phyloP scores from a whole-genome alignment of 37 sponge, comb jelly and placozoan genomes.

The Crambe crambe region DNA sequence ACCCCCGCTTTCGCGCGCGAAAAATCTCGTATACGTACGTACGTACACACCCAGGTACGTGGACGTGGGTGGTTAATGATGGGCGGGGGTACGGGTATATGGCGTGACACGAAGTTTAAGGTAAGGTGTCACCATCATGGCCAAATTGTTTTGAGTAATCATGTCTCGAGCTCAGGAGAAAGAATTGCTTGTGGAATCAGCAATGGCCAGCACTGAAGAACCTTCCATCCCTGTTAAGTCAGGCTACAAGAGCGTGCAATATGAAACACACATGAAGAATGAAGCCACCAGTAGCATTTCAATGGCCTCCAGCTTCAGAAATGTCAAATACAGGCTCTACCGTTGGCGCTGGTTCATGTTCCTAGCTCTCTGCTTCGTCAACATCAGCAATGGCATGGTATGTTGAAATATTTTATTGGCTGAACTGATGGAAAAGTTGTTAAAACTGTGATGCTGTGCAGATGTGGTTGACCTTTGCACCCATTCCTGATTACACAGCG shows the following conservation, averaged over 20 bases:
- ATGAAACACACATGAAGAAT: background rate
- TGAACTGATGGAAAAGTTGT: background rate
- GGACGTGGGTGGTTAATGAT: no score
- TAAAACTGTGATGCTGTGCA: slow-evolving; percentile 27
- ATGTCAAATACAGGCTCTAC: slow-evolving; percentile 37
- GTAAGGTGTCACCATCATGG: no score
- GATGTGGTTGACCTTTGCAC: slow-evolving; percentile 86
- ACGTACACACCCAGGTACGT: no score
- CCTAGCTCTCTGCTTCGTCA: slow-evolving; percentile 44
- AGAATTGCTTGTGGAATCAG: no score
- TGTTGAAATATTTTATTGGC: background rate
- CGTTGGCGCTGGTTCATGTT: slow-evolving; percentile 74
- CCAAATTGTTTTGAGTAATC: no score
- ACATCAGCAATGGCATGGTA: slow-evolving; percentile 81
- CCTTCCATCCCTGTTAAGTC: no score
- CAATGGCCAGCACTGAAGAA: no score
- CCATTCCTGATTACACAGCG: slow-evolving; percentile 55
- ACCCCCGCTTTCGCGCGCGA: no score
- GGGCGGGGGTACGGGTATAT: no score
- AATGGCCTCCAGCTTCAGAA: background rate
- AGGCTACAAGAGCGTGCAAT: background rate
- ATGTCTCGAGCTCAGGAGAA: no score
- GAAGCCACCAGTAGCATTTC: background rate
- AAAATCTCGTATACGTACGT: no score
- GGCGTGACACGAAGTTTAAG: no score